Base-by-base conservation (phyloP, 2,797 vertebrate genomes). In the Premnoplex brunnescens region DNA sequence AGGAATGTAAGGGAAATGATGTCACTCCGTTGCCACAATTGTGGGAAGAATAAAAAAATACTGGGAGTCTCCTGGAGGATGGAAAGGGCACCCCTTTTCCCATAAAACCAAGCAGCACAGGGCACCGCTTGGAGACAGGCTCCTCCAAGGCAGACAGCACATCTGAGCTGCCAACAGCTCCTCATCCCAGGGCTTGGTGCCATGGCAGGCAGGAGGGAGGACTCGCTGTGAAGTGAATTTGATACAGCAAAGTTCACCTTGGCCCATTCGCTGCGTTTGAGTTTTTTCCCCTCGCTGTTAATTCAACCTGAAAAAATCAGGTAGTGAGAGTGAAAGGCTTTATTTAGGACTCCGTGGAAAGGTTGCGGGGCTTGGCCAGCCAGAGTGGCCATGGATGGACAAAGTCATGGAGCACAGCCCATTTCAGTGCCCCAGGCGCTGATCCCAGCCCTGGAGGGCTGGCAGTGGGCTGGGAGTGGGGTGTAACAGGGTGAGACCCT, bases 91-190 rank as follows among this genome's bases (percentile, higher is more conserved):
- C 24, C 14, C 56, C 26, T 51, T 49, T 12, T 55, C 41, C 36
- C 34, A 52, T 37, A 68, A 79, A 78, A 82, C 20, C 54, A 30
- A 32, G 20, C 0, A 1, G 26, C 3, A 0, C 51, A 34, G 32
- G 30, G 18, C 24, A 28, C 43, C 21, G 24, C 68, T 55, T 28
- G 23, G 74, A 62, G 88, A 62, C 68, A 56, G 56, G 2, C 37
- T 81, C 51, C 78, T 87, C 75, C 36, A 36, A 23, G 14, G 30
- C 48, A 80, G 69, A 26, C 54, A 39, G 68, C 67, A 36, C 27
- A 11, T 1, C 8, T 1, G 37, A 43, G 52, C 74, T 71, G 48
- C 32, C 67, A 71, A 34, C 16, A 51, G 36, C 48, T 37, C 49
- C 62, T 66, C 67, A 15, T 32, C 44, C 39, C 13, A 62, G 56